Evolutionary conservation across 2,888 invertebrate genomes (phyloP), one percentile per base, ranked within the genome.

Genomic region (Xanthorhoe spadicearia): DNA sequence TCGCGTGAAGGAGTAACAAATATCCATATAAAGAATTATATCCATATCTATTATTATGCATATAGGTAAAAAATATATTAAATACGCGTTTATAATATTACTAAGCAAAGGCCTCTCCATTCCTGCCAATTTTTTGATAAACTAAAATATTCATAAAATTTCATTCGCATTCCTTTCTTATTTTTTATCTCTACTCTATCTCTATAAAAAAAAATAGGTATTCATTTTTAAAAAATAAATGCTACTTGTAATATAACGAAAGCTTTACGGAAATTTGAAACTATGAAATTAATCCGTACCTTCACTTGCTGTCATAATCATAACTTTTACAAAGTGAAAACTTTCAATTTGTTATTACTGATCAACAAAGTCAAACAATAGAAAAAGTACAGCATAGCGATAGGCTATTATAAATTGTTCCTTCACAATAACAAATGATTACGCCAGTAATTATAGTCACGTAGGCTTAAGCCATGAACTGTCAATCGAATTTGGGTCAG

Each of bases 401-500:
- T 78, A 74, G 79, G 76, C 74, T 76, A 65, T 71, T 66, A 70
- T 72, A 65, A 70, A 71, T 73, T 65, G 69, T 69, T 69, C 69
- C 72, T 66, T 75, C 72, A 55, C 51, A 46, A 64, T 73, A 73
- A 74, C 75, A 75, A 81, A 77, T 75, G 70, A 54, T 74, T 66
- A 72, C 64, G 43, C 55, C 48, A 52, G 66, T 64, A 71, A 69
- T 55, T 67, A 59, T 68, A 69, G 84, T 84, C 85, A 85, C 81
- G 82, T 84, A 84, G 84, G 82, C 78, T 84, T 79, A 83, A 79
- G 79, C 77, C 77, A 77, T 76, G 77, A 75, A 79, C 80, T 78
- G 75, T 74, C 72, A 71, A 69, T 77, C 66, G 61, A 76, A 84
- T 83, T 81, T 85, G 74, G 86, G 85, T 84, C 84, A 87, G 70